These are phyloP conservation scores for Hucho hucho DNA, from an alignment of 2,113 vertebrate genomes.

Conservation along the genomic window DNA sequence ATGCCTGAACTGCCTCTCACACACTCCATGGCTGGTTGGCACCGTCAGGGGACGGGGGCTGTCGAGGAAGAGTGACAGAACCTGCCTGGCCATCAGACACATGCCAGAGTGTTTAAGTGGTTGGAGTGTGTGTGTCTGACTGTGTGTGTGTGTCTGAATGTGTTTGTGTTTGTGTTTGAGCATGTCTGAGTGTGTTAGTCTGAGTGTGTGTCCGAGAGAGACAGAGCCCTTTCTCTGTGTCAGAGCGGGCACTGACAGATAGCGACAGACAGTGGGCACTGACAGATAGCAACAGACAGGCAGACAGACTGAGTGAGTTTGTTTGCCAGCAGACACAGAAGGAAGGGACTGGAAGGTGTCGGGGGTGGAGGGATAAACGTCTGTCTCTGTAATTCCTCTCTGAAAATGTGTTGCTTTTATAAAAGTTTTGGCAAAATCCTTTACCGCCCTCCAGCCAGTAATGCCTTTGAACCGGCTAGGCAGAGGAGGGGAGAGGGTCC, in stretches of 20 bases:
- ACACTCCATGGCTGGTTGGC: constrained; percentile 18
- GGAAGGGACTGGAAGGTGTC: constrained; percentile 46
- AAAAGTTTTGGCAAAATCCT: constrained; percentile 37
- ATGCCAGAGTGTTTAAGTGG: constrained; percentile 13
- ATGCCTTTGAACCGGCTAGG: constrained; percentile 41
- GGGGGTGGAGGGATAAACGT: constrained; percentile 47
- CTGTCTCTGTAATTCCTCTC: constrained; percentile 49
- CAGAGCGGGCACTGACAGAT: constrained; percentile 33
- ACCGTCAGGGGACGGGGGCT: neutral
- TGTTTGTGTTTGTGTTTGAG: neutral
- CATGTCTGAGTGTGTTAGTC: constrained; percentile 1
- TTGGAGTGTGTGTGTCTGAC: constrained; percentile 12
- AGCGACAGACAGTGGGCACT: neutral
- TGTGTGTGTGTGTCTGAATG: constrained; percentile 19
- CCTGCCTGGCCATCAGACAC: constrained; percentile 10
- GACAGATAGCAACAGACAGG: constrained; percentile 30
- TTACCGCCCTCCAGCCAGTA: constrained; percentile 38
- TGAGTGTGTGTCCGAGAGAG: constrained; percentile 18
- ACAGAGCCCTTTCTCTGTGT: constrained; percentile 8
- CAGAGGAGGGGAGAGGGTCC: constrained; percentile 12
- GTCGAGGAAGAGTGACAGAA: constrained; percentile 16
- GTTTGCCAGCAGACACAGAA: constrained; percentile 16
- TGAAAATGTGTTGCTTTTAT: constrained; percentile 33
- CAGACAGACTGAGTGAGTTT: constrained; percentile 48
- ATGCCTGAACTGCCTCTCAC: no score